Evolutionary conservation across 92 coral and sea anemone species (phyloP), one percentile per base, ranked within the genome.

Genomic region (Parazoanthus darwini): DNA sequence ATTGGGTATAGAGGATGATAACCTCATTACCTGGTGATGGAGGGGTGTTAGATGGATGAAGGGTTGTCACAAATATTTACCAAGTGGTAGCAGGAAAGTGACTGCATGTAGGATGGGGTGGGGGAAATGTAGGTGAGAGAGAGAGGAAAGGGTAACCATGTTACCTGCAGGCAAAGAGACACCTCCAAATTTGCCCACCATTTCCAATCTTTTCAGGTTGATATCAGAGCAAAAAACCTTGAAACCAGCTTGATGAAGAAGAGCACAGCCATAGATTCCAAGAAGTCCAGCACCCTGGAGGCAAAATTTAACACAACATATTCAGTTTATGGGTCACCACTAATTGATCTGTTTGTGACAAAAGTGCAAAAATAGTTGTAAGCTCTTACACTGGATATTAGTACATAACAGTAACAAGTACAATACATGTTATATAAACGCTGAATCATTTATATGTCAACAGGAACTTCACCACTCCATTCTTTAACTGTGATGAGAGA

Each of bases 201-300:
- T 82, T 75, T 94, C 93, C 71, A 97, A 87, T 51, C 99, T 93
- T 68, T 86, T 88, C 18, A 89, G 93, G 68, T 92, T 89, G 58
- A 97, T 79, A 88, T 97, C 99, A 50, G 94, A 95, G 58, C 99
- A 97, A 74, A 91, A 97, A 37, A 95, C 96, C 81, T 92, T 91
- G 59, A 79, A 97, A 36, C 98, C 99, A 79, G 97, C 96, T 82
- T 97, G 98, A 72, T 78, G 92, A 66, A 97, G 94, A 16, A 97
- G 88, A 20, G 91, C 93, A 89, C 97, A 94, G 22, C 98, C 99
- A 94, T 94, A 97, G 78, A 97, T 89, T 46, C 99, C 99, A 6
- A 97, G 85, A 15, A 97, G 90, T 2, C 99, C 99, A 66, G 97
- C 98, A 29, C 99, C 99, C 98, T 97, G 79, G 4, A 75, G 16